Base-by-base conservation (phyloP, 2,113 vertebrate genomes). In the Strix aluco region DNA sequence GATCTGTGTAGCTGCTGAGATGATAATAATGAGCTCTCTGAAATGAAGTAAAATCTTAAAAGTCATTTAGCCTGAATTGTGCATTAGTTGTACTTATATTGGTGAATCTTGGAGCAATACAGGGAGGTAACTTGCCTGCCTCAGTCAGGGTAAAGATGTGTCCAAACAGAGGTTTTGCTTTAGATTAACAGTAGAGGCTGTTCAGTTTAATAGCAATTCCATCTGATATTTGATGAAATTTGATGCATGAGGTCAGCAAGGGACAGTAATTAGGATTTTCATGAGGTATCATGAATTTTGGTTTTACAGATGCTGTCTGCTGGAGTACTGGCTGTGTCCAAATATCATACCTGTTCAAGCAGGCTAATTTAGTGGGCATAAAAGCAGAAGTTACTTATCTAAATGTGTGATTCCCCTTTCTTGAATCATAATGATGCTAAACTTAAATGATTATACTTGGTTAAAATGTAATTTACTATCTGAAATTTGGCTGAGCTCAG, bases 401-500 rank as follows among this genome's bases (percentile, higher is more conserved):
- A 38, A 58, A 73, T 46, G 17, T 30, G 58, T 85, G 51, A 36
- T 80, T 96, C 86, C 69, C 27, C 36, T 79, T 89, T 90, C 74
- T 77, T 86, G 38, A 92, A 87, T 21, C 6, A 62, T 95, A 94
- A 91, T 59, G 62, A 54, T 82, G 21, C 38, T 92, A 84, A 95
- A 91, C 81, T 79, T 89, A 85, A 95, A 54, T 82, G 49, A 87
- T 91, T 89, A 32, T 82, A 82, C 86, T 96, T 88, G 66, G 81
- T 95, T 96, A 92, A 89, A 93, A 89, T 91, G 23, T 87, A 79
- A 83, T 92, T 87, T 97, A 87, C 89, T 94, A 71, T 86, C 77
- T 94, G n/a, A 10, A 95, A 95, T 96, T 89, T 94, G 95, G 84
- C 94, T 95, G 91, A 97, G 81, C 73, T 94, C 84, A 94, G 71